A percentile compares a stretch with the other conserved stretches of the same genome.
phyloP scores from a whole-genome alignment of 2,113 vertebrate species.

The Ellobius talpinus region DNA sequence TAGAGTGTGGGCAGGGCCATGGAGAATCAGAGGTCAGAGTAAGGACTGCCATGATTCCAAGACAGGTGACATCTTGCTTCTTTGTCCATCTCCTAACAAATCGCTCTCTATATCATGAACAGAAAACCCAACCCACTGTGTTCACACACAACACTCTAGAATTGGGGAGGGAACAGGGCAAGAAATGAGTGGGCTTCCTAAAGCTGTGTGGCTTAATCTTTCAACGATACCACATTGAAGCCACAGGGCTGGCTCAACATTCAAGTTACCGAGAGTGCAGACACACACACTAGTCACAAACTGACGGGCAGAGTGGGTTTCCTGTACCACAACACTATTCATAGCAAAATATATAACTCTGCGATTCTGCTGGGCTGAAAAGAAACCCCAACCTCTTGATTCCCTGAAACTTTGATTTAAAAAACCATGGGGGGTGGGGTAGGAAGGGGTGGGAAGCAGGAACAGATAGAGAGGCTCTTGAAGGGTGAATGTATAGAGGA shows the following conservation, averaged over 20 bases:
- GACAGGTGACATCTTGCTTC: not conserved
- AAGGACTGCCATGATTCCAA: constrained; percentile 62
- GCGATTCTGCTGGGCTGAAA: constrained; percentile 84
- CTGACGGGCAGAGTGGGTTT: constrained; percentile 78
- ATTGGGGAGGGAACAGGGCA: constrained; percentile 66
- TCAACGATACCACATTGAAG: constrained; percentile 73
- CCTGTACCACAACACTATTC: constrained; percentile 79
- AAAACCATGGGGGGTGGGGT: not conserved
- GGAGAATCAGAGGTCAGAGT: constrained; percentile 64
- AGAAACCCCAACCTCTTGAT: constrained; percentile 81
- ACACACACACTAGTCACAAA: constrained; percentile 49
- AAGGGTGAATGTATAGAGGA: constrained; percentile 51
- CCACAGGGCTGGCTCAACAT: constrained; percentile 76
- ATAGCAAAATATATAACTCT: constrained; percentile 84
- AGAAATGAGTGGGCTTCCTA: constrained; percentile 58
- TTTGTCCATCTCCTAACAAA: constrained; percentile 51
- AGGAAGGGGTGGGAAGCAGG: constrained; percentile 9
- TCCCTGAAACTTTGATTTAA: constrained; percentile 86
- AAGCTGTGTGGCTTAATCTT: constrained; percentile 71
- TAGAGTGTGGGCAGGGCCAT: constrained; percentile 71
- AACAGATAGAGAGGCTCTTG: constrained; percentile 54
- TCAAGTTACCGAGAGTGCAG: constrained; percentile 79
- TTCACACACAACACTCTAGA: constrained; percentile 76
- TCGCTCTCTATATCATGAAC: constrained; percentile 80
- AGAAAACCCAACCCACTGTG: constrained; percentile 78